These are phyloP conservation scores for Drosophila sp. DNA, from an alignment of 1,140 invertebrate species.

Conservation along the genomic window DNA sequence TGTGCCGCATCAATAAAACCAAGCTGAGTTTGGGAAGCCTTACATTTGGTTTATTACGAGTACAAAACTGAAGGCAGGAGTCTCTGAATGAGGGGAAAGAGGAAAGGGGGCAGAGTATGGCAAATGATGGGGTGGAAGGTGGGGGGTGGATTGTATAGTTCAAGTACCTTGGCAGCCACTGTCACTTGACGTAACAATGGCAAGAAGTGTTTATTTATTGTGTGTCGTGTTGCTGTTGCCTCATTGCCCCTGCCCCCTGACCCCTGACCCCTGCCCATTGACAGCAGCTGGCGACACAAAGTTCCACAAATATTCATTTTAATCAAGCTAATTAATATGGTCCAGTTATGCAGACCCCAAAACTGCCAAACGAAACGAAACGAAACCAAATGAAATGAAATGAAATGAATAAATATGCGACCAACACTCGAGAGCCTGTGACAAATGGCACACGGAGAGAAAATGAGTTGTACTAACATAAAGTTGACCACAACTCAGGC, in stretches of 20 bases:
- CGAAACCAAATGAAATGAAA: neutral
- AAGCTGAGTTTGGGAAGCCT: conserved; percentile 61
- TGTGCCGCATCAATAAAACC: conserved; percentile 71
- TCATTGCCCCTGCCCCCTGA: neutral
- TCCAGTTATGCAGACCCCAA: conserved; percentile 55
- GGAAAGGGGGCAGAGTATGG: neutral
- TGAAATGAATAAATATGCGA: conserved; percentile 25
- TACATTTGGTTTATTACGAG: conserved; percentile 76
- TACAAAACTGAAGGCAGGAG: neutral
- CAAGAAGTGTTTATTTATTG: conserved; percentile 79
- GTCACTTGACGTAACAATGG: conserved; percentile 58
- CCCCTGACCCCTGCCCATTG: neutral
- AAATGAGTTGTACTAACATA: too few relatives aligned
- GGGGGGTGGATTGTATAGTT: conserved; percentile 8
- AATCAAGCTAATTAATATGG: conserved; percentile 84
- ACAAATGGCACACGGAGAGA: conserved; percentile 4
- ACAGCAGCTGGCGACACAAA: conserved; percentile 56
- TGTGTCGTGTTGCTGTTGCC: conserved; percentile 20
- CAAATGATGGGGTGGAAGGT: neutral
- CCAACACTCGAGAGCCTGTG: conserved; percentile 14
- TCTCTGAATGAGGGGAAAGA: too few relatives aligned
- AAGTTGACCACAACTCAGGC: too few relatives aligned
- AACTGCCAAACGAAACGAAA: conserved; percentile 6
- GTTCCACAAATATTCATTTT: conserved; percentile 80
- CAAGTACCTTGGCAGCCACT: conserved; percentile 61